Evolutionary conservation across 2,113 vertebrate species (phyloP).

Genomic region (Cyanocitta stelleri): DNA sequence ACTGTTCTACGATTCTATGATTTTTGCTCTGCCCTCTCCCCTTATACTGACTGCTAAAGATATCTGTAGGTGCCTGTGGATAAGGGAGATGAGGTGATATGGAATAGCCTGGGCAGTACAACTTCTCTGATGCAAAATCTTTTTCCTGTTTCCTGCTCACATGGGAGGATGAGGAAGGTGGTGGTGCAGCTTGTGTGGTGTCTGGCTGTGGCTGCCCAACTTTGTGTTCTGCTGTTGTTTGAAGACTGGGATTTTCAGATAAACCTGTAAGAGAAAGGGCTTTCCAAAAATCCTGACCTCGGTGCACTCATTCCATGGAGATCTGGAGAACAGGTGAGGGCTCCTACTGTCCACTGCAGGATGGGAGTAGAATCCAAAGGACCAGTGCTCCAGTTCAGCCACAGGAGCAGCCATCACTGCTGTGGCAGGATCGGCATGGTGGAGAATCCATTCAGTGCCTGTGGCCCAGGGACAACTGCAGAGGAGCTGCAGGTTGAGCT

Average conservation of each 20-base stretch:
- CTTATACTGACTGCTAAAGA: not conserved
- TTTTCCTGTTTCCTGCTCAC: not conserved
- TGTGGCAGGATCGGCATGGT: rapidly evolving
- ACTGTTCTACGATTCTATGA: not conserved
- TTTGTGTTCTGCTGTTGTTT: not conserved
- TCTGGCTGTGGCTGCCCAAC: not conserved
- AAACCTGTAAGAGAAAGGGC: not conserved
- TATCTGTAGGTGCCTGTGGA: not conserved
- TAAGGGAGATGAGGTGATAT: not conserved
- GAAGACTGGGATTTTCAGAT: not conserved
- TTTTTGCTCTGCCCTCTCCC: not conserved
- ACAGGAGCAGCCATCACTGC: not conserved
- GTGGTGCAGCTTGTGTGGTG: not conserved
- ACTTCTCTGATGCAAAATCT: not conserved
- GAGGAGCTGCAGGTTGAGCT: not conserved
- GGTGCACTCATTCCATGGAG: not conserved
- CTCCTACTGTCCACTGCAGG: not conserved
- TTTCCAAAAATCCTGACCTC: not conserved
- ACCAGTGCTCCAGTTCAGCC: not conserved
- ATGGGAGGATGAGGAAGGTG: not conserved
- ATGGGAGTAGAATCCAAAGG: not conserved
- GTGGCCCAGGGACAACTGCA: not conserved
- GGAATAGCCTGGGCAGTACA: not conserved
- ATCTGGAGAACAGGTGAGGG: not conserved
- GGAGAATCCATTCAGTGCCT: not conserved